Evolutionary conservation across 2,113 vertebrate genomes (phyloP).

Genomic region (Struthio camelus): DNA sequence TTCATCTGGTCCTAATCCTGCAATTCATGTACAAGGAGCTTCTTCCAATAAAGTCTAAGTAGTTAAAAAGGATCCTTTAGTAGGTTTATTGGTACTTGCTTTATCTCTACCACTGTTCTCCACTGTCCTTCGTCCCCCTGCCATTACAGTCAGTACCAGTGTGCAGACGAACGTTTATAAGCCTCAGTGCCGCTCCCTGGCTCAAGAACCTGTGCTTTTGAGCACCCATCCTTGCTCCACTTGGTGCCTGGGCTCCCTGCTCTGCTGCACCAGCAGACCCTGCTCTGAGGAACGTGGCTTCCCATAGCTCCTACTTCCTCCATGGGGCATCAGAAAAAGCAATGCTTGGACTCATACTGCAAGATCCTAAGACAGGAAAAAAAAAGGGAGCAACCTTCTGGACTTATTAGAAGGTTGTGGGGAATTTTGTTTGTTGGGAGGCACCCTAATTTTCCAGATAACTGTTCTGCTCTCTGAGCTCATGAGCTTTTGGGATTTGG

Average conservation of each 20-base stretch:
- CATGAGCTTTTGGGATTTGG: neutral
- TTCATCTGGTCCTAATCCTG: neutral
- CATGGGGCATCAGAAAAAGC: neutral
- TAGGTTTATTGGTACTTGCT: accelerated
- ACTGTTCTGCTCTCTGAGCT: neutral
- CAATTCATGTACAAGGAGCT: neutral
- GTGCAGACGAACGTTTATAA: neutral
- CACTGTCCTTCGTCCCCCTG: neutral
- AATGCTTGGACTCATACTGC: neutral
- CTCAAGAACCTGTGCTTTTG: neutral
- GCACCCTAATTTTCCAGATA: neutral
- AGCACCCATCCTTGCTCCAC: neutral
- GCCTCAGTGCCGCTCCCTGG: neutral
- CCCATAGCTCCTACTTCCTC: neutral
- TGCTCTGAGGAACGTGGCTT: neutral
- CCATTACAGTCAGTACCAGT: neutral
- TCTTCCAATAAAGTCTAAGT: neutral
- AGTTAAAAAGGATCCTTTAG: neutral
- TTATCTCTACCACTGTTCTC: neutral
- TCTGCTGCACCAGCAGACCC: too few relatives aligned
- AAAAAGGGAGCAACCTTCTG: neutral
- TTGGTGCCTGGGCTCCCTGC: too few relatives aligned
- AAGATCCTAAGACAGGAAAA: neutral
- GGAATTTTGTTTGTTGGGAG: neutral
- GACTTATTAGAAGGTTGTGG: neutral